Conservation (phyloP, 2,797 vertebrate species). For the Mionectes olivaceus region DNA sequence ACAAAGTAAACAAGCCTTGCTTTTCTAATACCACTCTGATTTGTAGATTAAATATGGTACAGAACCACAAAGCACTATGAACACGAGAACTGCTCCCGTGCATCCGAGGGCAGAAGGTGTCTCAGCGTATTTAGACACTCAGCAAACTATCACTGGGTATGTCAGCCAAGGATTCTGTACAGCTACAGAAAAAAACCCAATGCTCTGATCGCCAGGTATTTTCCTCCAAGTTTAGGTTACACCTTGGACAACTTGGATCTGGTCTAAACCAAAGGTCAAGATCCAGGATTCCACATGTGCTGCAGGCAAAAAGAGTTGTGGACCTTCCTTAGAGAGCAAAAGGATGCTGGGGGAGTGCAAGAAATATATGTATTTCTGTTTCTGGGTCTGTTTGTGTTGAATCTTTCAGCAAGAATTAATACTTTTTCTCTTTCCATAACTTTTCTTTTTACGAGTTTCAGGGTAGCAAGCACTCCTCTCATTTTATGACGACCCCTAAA, state of each 20-base stretch:
- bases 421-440: neutral
- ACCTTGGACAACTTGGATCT: neutral
- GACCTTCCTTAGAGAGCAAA: neutral
- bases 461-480: neutral
- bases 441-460: neutral
- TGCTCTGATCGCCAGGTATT: neutral
- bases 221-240: neutral
- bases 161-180: neutral
- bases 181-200: rapidly evolving
- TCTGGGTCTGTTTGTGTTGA: neutral
- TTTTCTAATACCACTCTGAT: neutral
- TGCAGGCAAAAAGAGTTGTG: neutral
- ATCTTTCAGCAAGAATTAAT: neutral
- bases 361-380: neutral
- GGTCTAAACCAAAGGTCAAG: neutral
- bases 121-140: neutral
- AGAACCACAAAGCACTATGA: neutral
- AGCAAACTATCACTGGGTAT: neutral
- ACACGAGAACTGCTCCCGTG: neutral
- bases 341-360: neutral
- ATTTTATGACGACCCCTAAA: neutral
- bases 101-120: neutral
- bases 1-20: neutral
- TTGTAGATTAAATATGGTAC: neutral
- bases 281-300: neutral